Evolutionary conservation across 2,888 invertebrate species (phyloP).

Genomic region (Bursaphelenchus okinawaensis): DNA sequence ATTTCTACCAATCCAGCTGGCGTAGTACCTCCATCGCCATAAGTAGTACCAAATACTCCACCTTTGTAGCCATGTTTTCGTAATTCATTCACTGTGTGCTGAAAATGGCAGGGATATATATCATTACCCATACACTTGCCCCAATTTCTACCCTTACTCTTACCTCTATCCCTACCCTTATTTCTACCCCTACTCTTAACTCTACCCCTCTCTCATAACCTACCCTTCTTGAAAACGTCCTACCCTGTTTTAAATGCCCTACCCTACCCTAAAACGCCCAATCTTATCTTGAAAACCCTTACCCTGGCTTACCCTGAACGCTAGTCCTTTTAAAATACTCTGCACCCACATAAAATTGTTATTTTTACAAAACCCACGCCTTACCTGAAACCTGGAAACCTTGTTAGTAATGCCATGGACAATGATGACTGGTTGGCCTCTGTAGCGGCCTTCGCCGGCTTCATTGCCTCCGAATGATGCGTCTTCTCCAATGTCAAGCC

Average conservation of each 20-base stretch:
- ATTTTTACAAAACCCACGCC: slow-evolving; percentile 9
- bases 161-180: too few relatives aligned
- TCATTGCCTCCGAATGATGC: slow-evolving; percentile 48
- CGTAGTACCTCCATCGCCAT: slow-evolving; percentile 54
- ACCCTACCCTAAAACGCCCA: too few relatives aligned
- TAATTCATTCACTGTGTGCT: slow-evolving; percentile 41
- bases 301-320: too few relatives aligned
- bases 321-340: too few relatives aligned
- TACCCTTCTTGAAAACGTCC: too few relatives aligned
- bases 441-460: slow-evolving; percentile 16
- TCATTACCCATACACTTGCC: too few relatives aligned
- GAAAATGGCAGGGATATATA: slow-evolving; percentile 10
- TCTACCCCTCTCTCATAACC: too few relatives aligned
- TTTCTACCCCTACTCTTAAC: too few relatives aligned
- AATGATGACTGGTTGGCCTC: slow-evolving; percentile 47
- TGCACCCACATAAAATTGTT: too few relatives aligned
- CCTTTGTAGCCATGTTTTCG: slow-evolving; percentile 39
- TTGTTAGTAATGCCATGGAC: slow-evolving; percentile 56
- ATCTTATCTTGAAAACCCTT: too few relatives aligned
- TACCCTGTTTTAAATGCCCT: too few relatives aligned
- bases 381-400: slow-evolving; percentile 42
- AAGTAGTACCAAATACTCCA: slow-evolving; percentile 53
- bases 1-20: slow-evolving; percentile 53
- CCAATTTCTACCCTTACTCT: too few relatives aligned
- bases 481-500: slow-evolving; percentile 49